Evolutionary conservation across 1,140 invertebrate genomes (phyloP).

Genomic region (Forficula auricularia): DNA sequence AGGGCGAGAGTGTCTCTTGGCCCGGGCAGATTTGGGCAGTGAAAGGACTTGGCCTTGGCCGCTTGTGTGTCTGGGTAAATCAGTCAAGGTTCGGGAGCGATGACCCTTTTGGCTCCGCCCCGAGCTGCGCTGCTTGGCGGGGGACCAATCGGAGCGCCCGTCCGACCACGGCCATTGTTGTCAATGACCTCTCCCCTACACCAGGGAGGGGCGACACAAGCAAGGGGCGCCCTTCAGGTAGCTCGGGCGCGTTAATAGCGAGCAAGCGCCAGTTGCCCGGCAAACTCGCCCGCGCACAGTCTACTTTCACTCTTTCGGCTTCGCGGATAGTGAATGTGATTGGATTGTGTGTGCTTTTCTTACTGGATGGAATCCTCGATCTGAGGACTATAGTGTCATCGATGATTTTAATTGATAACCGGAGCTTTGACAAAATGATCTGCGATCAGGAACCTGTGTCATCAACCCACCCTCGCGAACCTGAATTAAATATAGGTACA

Average conservation of each 20-base stretch:
- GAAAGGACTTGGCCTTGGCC: slow-evolving; percentile 32
- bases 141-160: slow-evolving; percentile 1
- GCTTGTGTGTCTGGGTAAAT: slow-evolving; percentile 40
- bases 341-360: slow-evolving; percentile 7
- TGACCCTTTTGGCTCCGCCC: slow-evolving; percentile 32
- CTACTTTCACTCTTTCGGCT: slow-evolving; percentile 2
- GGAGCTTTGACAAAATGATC: slow-evolving; percentile 17
- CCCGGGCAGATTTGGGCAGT: neutral
- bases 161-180: slow-evolving; percentile 3
- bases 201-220: slow-evolving; percentile 8
- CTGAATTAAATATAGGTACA: slow-evolving; percentile 38
- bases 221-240: neutral
- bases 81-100: slow-evolving; percentile 48
- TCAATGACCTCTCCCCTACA: slow-evolving; percentile 14
- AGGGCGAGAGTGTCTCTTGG: neutral
- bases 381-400: slow-evolving; percentile 7
- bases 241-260: slow-evolving; percentile 7
- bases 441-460: slow-evolving; percentile 21
- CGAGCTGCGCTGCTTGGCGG: slow-evolving; percentile 18
- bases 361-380: neutral
- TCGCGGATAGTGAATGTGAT: slow-evolving; percentile 14
- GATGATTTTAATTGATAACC: slow-evolving; percentile 8
- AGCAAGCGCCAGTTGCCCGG: slow-evolving; percentile 1
- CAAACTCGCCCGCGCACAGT: neutral
- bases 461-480: slow-evolving; percentile 29